Percentiles rank a stretch among this genome's conserved stretches.
These are phyloP conservation scores for Sphaeramia orbicularis DNA, from an alignment of 2,797 vertebrate species.

Conservation along the genomic window DNA sequence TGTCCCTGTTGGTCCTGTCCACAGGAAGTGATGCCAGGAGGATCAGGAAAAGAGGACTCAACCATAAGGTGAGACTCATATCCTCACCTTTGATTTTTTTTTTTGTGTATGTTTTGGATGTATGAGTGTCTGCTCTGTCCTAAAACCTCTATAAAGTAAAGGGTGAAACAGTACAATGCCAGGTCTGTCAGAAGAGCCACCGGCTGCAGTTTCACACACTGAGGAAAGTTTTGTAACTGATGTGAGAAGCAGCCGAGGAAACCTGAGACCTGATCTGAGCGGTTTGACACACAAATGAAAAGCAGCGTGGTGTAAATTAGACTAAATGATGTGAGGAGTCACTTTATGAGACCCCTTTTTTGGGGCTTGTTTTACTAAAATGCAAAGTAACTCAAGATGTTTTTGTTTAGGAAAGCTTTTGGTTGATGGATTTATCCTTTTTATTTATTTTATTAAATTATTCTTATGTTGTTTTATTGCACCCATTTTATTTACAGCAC, in stretches of 20 bases:
- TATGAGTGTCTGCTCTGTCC: conserved; percentile 4
- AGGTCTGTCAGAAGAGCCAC: conserved; percentile 44
- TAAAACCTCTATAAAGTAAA: conserved; percentile 49
- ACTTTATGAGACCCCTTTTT: too few species aligned
- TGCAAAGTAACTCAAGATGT: too few species aligned
- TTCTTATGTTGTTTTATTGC: too few species aligned
- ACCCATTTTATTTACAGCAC: too few species aligned
- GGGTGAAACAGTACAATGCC: conserved; percentile 15
- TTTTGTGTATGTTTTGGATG: background rate
- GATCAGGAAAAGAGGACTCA: conserved; percentile 84
- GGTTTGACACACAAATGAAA: background rate
- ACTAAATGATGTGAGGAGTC: too few species aligned
- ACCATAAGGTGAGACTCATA: conserved; percentile 81
- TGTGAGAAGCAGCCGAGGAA: conserved; percentile 56
- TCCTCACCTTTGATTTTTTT: conserved; percentile 28
- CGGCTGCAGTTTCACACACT: conserved; percentile 44
- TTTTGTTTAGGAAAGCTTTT: too few species aligned
- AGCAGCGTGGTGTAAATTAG: conserved; percentile 8
- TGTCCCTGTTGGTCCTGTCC: conserved; percentile 78
- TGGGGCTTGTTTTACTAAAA: too few species aligned
- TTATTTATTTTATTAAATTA: too few species aligned
- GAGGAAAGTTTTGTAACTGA: conserved; percentile 46
- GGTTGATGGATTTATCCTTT: too few species aligned
- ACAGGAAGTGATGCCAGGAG: conserved; percentile 73
- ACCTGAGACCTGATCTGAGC: conserved; percentile 19